A percentile compares a stretch with the other conserved stretches of the same genome.
phyloP scores from a whole-genome alignment of 1,140 invertebrate genomes.

The Lamellibrachia luymesi region DNA sequence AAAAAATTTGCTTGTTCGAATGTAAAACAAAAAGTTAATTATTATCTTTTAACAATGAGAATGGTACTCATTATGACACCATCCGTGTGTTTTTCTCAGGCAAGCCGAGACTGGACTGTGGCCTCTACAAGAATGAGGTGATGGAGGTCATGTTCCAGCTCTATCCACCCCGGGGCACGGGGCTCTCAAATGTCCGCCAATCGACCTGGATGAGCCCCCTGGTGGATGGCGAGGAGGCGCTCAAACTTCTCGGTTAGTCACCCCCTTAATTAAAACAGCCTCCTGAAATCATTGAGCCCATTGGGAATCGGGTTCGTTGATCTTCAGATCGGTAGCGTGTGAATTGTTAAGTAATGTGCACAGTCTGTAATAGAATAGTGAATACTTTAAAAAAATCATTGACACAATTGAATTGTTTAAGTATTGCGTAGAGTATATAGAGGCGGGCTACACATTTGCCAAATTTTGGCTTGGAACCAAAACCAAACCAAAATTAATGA shows the following conservation, averaged over 20 bases:
- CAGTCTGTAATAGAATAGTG: neutral
- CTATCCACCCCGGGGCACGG: slow-evolving; percentile 47
- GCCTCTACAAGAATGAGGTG: slow-evolving; percentile 45
- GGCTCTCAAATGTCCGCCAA: slow-evolving; percentile 40
- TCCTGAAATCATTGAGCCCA: neutral
- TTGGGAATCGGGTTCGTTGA: too few species aligned
- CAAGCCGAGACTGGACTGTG: slow-evolving; percentile 33
- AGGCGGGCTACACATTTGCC: too few species aligned
- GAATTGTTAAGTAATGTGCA: neutral
- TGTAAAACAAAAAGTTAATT: too few species aligned
- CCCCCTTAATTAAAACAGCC: neutral
- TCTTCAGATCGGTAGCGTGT: neutral
- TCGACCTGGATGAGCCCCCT: slow-evolving; percentile 57
- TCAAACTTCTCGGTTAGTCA: slow-evolving; percentile 46
- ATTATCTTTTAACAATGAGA: too few species aligned
- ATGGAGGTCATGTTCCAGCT: slow-evolving; percentile 52
- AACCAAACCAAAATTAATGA: too few species aligned
- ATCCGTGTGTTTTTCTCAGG: slow-evolving; percentile 30
- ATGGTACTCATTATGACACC: neutral
- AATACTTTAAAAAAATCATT: neutral
- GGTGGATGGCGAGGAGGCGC: slow-evolving; percentile 53
- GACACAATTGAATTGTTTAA: neutral
- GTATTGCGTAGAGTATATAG: too few species aligned
- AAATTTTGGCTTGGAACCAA: too few species aligned
- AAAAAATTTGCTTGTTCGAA: too few species aligned